A percentile compares a stretch with the other conserved stretches of the same genome.
Conservation (phyloP, 2,888 invertebrate genomes). For the Coremacera marginata region DNA sequence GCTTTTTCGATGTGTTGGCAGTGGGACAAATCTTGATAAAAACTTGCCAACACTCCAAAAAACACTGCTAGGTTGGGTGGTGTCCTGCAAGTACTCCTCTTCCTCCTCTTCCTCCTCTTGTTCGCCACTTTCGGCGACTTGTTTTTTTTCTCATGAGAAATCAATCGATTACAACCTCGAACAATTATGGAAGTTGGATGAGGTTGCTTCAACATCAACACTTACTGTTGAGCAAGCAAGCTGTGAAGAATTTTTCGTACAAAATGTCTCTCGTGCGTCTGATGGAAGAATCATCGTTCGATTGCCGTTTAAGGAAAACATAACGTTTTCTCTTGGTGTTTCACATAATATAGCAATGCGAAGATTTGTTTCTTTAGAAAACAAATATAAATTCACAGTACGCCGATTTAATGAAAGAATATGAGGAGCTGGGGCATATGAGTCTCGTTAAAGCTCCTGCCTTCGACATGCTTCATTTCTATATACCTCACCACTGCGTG, state of each 20-base stretch:
- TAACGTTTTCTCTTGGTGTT: background rate
- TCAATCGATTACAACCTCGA: too few relatives aligned
- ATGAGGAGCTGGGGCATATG: slow-evolving; percentile 26
- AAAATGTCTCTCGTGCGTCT: too few relatives aligned
- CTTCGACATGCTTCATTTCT: background rate
- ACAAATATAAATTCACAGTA: background rate
- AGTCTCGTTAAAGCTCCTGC: background rate
- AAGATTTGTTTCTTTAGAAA: background rate
- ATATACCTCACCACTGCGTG: slow-evolving; percentile 17
- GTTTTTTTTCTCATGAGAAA: too few relatives aligned
- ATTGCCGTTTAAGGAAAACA: background rate
- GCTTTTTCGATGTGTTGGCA: too few relatives aligned
- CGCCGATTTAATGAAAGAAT: slow-evolving; percentile 9
- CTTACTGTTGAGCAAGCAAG: too few relatives aligned
- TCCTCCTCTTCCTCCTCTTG: too few relatives aligned
- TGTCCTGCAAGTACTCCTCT: too few relatives aligned
- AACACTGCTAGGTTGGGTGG: too few relatives aligned
- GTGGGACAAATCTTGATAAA: too few relatives aligned
- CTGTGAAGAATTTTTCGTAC: too few relatives aligned
- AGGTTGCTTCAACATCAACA: background rate
- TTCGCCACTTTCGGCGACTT: too few relatives aligned
- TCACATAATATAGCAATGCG: background rate
- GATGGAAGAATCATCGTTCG: background rate
- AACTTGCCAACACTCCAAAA: too few relatives aligned
- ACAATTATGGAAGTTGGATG: background rate